These are phyloP conservation scores for Anaspis maculata DNA, from an alignment of 2,888 invertebrate genomes.

Conservation along the genomic window DNA sequence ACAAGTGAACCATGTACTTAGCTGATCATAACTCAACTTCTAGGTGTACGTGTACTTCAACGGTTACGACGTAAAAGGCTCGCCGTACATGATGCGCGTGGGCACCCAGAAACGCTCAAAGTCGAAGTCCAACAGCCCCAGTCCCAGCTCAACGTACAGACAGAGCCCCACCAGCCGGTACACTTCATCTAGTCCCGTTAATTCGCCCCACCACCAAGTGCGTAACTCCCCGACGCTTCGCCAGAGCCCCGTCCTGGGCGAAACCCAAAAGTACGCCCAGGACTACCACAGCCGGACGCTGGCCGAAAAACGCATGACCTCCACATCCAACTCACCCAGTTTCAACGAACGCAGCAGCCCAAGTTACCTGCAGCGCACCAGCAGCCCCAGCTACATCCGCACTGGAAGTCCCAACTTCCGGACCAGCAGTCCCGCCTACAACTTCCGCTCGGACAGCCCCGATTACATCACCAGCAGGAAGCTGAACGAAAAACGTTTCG, in stretches of 20 bases:
- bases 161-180: conserved; percentile 36
- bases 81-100: conserved; percentile 80
- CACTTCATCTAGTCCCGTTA: conserved; percentile 28
- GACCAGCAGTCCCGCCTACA: conserved; percentile 32
- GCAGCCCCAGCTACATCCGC: conserved; percentile 28
- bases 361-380: conserved; percentile 32
- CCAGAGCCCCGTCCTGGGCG: conserved; percentile 28
- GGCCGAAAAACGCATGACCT: conserved; percentile 29
- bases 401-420: conserved; percentile 29
- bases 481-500: conserved; percentile 33
- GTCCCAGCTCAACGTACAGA: conserved; percentile 35
- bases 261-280: conserved; percentile 32
- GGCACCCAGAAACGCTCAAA: conserved; percentile 62
- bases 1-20: too few species aligned
- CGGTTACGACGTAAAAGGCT: conserved; percentile 75
- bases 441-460: conserved; percentile 31
- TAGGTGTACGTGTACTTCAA: conserved; percentile 89
- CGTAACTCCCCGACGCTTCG: too few species aligned
- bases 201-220: too few species aligned
- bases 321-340: conserved; percentile 28
- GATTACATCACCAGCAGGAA: conserved; percentile 36
- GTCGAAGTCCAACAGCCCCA: conserved; percentile 44
- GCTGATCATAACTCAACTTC: too few species aligned
- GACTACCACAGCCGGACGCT: conserved; percentile 35
- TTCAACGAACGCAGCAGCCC: conserved; percentile 28